Base-by-base conservation (phyloP, 1,140 invertebrate species). In the Schlechtendalia chinensis region DNA sequence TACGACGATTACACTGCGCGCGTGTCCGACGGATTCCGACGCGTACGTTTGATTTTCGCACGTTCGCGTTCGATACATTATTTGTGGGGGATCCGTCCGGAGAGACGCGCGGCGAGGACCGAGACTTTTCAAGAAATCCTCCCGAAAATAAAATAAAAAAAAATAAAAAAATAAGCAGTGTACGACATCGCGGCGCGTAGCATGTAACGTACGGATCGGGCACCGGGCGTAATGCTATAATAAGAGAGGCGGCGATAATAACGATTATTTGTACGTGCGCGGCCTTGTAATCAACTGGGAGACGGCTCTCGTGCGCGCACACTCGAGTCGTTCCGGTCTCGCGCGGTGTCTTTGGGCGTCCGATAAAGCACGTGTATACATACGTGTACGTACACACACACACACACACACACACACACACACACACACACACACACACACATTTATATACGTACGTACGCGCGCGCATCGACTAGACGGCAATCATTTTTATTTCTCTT, bases 11-110 rank as follows among this genome's bases (percentile, higher is more conserved):
- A 27, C 12, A n/a, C n/a, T n/a, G 17, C 17, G 58, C 27, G 24
- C 24, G 61, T 65, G n/a, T 17, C 16, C 45, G 45, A 24, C 8
- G 67, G 45, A 69, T 69, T 69, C 67, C 67, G 67, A 69, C 67
- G 67, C 67, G 67, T 69, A 69, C 67, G 39, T 50, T 69, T 27
- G 39, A 69, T 69, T 69, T 69, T 69, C 67, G 67, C 67, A 69
- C 67, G 67, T 69, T 50, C 24, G n/a, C 45, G 22, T 50, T 19
- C 67, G 22, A 69, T 69, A 27, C 10, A 8, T 45, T 45, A 39
- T 39, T 47, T 45, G n/a, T 22, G 16, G 39, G 22, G n/a, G n/a
- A 24, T 45, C 22, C 6, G 11, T 47, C 6, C 10, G 1, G 65
- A 1, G 19, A n/a, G 32, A 16, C 12, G 32, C n/a, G n/a, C n/a